These are phyloP conservation scores for Apeira syringaria DNA, from an alignment of 2,888 invertebrate species.

Conservation along the genomic window DNA sequence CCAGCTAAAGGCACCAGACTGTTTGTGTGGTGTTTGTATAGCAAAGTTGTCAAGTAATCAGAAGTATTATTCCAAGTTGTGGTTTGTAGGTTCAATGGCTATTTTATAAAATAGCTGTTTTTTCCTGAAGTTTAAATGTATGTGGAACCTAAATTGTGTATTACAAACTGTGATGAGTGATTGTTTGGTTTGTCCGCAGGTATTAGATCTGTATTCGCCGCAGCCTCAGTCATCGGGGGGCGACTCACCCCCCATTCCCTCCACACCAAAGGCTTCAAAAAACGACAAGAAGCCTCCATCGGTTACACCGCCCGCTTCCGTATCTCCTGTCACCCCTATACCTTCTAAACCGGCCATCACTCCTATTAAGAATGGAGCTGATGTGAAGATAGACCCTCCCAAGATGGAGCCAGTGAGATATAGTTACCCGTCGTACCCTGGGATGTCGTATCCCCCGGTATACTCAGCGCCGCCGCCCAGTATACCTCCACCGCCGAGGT, in stretches of 20 bases:
- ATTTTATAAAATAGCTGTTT: too few species aligned
- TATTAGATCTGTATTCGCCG: constrained; percentile 94
- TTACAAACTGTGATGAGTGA: too few species aligned
- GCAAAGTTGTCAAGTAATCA: too few species aligned
- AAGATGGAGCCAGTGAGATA: constrained; percentile 62
- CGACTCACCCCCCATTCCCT: constrained; percentile 87
- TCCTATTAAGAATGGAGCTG: constrained; percentile 71
- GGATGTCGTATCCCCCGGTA: constrained; percentile 71
- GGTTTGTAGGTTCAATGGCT: too few species aligned
- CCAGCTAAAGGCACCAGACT: too few species aligned
- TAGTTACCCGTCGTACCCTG: constrained; percentile 55
- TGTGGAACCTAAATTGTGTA: too few species aligned
- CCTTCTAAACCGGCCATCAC: constrained; percentile 49
- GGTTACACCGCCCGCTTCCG: constrained; percentile 77
- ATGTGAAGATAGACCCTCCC: constrained; percentile 57
- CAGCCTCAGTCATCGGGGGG: constrained; percentile 84
- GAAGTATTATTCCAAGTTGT: too few species aligned
- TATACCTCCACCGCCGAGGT: constrained; percentile 57
- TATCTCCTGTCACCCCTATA: constrained; percentile 67
- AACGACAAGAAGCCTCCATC: constrained; percentile 81
- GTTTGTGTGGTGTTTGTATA: too few species aligned
- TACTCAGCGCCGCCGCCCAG: constrained; percentile 66
- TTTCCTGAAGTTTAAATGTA: too few species aligned
- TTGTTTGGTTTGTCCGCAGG: constrained; percentile 67
- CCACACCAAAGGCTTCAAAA: constrained; percentile 74